Evolutionary conservation across 2,113 vertebrate species (phyloP).

Genomic region (Gobius niger): DNA sequence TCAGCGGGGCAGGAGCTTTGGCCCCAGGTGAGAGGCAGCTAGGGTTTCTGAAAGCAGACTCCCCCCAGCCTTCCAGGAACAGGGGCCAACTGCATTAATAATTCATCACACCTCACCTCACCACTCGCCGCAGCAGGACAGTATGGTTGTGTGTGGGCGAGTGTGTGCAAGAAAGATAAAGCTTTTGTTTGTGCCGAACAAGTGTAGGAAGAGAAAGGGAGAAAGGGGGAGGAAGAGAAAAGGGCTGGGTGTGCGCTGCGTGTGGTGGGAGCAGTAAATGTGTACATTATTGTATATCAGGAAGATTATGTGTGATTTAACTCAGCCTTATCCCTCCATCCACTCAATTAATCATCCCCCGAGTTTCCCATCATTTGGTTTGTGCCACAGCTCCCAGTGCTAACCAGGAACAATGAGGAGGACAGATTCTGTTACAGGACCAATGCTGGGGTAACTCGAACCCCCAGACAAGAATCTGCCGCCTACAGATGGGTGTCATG

Average conservation of each 20-base stretch:
- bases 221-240: neutral
- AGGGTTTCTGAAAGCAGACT: slow-evolving; percentile 81
- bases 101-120: slow-evolving; percentile 76
- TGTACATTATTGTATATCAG: slow-evolving; percentile 1
- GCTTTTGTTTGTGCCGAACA: slow-evolving; percentile 53
- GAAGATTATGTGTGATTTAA: slow-evolving; percentile 8
- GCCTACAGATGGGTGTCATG: slow-evolving; percentile 51
- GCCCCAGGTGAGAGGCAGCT: slow-evolving; percentile 65
- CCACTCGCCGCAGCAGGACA: slow-evolving; percentile 54
- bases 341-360: slow-evolving; percentile 47
- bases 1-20: slow-evolving; percentile 47
- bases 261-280: slow-evolving; percentile 12
- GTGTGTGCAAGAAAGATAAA: slow-evolving; percentile 50
- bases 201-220: slow-evolving; percentile 26
- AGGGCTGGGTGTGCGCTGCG: slow-evolving; percentile 9
- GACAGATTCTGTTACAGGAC: slow-evolving; percentile 60
- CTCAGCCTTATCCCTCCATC: slow-evolving; percentile 18
- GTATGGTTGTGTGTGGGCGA: slow-evolving; percentile 49
- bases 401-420: slow-evolving; percentile 64
- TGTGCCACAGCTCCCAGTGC: slow-evolving; percentile 49
- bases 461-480: slow-evolving; percentile 67
- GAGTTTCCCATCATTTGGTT: slow-evolving; percentile 35
- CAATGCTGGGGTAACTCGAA: slow-evolving; percentile 55
- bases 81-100: slow-evolving; percentile 76
- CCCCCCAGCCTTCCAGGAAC: slow-evolving; percentile 74